Conservation (phyloP, 2,888 invertebrate species). For the Hyposoter dolosus region DNA sequence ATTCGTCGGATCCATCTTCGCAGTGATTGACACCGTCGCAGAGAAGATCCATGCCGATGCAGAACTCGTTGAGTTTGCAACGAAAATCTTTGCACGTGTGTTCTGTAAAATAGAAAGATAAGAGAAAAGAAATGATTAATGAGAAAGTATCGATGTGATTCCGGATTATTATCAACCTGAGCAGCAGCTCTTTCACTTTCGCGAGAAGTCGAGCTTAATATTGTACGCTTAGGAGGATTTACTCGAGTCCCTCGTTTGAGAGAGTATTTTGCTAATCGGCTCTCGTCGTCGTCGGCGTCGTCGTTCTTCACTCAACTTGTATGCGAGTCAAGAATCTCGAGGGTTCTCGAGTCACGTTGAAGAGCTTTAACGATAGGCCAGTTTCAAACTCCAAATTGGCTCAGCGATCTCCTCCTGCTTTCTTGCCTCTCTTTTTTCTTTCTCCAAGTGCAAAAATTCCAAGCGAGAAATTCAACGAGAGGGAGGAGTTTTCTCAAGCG, state of each 20-base stretch:
- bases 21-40: constrained; percentile 98
- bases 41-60: constrained; percentile 95
- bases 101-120: constrained; percentile 87
- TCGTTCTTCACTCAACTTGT: constrained; percentile 37
- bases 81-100: constrained; percentile 95
- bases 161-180: constrained; percentile 6
- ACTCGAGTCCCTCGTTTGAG: constrained; percentile 28
- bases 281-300: constrained; percentile 2
- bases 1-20: constrained; percentile 97
- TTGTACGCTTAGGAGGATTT: constrained; percentile 44
- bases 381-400: constrained; percentile 64
- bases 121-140: not conserved
- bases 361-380: constrained; percentile 71
- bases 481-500: not conserved
- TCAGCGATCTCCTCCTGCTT: constrained; percentile 2
- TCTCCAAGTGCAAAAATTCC: constrained; percentile 2
- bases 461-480: constrained; percentile 19
- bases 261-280: constrained; percentile 32
- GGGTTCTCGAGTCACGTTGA: constrained; percentile 64
- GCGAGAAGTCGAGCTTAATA: constrained; percentile 40
- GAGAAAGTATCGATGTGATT: not conserved
- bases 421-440: constrained; percentile 2
- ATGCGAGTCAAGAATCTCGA: constrained; percentile 52
- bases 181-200: not conserved
- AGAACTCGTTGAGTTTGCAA: constrained; percentile 95